These are phyloP conservation scores for Chrysomela aeneicollis DNA, from an alignment of 2,888 invertebrate species.

Conservation along the genomic window DNA sequence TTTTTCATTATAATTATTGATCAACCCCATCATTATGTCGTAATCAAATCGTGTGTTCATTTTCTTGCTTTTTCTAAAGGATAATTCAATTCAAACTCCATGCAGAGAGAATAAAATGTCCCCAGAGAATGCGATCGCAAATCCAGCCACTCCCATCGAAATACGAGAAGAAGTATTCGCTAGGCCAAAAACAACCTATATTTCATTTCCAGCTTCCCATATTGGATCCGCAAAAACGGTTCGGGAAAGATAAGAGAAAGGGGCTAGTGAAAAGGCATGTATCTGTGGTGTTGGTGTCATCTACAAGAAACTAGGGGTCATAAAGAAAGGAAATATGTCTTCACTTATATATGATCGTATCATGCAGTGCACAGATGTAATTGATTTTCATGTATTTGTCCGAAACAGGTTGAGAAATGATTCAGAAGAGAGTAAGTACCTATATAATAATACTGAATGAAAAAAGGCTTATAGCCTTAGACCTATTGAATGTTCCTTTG, in stretches of 20 bases:
- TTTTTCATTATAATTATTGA: too few relatives aligned
- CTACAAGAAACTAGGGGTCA: slow-evolving; percentile 41
- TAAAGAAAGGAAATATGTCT: slow-evolving; percentile 41
- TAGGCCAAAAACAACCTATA: slow-evolving; percentile 52
- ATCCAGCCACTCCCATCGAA: slow-evolving; percentile 45
- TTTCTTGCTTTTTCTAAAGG: too few relatives aligned
- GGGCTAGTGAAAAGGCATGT: slow-evolving; percentile 1
- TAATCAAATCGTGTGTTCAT: too few relatives aligned
- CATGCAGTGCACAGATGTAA: background rate
- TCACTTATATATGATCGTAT: slow-evolving; percentile 37
- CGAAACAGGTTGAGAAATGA: too few relatives aligned
- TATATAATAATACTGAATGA: too few relatives aligned
- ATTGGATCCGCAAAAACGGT: slow-evolving; percentile 50
- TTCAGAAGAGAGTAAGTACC: too few relatives aligned
- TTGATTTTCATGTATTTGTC: background rate
- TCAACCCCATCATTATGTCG: too few relatives aligned
- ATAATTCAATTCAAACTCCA: too few relatives aligned
- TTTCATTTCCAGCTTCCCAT: slow-evolving; percentile 52
- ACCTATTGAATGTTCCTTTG: too few relatives aligned
- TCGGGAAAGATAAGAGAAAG: slow-evolving; percentile 13
- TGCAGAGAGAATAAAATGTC: too few relatives aligned
- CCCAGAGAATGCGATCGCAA: too few relatives aligned
- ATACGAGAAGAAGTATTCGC: slow-evolving; percentile 43
- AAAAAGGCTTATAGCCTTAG: too few relatives aligned
- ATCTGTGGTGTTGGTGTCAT: slow-evolving; percentile 23